These are phyloP conservation scores for Cheumatopsyche charites DNA, from an alignment of 1,140 invertebrate species.

Conservation along the genomic window DNA sequence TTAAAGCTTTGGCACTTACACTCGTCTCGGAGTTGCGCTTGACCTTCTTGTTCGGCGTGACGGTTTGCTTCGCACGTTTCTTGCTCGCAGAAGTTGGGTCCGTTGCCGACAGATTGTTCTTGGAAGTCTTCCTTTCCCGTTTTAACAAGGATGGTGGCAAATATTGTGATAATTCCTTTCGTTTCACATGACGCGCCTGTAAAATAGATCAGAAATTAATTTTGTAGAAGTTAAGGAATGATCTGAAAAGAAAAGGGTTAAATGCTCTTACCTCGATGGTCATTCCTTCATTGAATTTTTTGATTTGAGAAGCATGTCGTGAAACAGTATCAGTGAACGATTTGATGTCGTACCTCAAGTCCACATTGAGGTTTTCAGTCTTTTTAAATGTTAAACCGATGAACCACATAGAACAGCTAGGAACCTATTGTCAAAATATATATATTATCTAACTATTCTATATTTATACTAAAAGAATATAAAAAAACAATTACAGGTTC, in stretches of 20 bases:
- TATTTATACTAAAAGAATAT: too few species aligned
- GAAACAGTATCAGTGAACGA: constrained; percentile 82
- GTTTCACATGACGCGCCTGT: constrained; percentile 70
- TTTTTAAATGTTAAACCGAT: constrained; percentile 93
- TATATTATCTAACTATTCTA: too few species aligned
- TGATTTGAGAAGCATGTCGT: constrained; percentile 71
- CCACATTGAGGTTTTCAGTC: constrained; percentile 84
- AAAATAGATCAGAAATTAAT: constrained; percentile 19
- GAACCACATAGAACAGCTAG: constrained; percentile 89
- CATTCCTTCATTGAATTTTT: constrained; percentile 88
- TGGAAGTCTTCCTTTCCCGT: constrained; percentile 68
- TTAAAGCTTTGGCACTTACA: constrained; percentile 49
- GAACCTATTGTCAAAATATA: constrained; percentile 37
- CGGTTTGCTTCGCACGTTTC: constrained; percentile 50
- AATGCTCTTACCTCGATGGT: constrained; percentile 73
- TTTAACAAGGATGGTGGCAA: constrained; percentile 73
- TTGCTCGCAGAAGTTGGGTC: constrained; percentile 45
- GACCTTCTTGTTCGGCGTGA: constrained; percentile 52
- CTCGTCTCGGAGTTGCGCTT: constrained; percentile 56
- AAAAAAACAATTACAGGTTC: constrained; percentile 20
- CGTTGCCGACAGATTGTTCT: constrained; percentile 48
- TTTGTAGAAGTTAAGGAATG: not conserved
- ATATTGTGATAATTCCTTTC: constrained; percentile 78
- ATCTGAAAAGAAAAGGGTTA: not conserved
- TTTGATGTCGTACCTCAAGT: constrained; percentile 92